Percentiles rank a stretch among this genome's conserved stretches.
Evolutionary conservation across 2,797 vertebrate genomes (phyloP).

Genomic region (Pangasius djambal): DNA sequence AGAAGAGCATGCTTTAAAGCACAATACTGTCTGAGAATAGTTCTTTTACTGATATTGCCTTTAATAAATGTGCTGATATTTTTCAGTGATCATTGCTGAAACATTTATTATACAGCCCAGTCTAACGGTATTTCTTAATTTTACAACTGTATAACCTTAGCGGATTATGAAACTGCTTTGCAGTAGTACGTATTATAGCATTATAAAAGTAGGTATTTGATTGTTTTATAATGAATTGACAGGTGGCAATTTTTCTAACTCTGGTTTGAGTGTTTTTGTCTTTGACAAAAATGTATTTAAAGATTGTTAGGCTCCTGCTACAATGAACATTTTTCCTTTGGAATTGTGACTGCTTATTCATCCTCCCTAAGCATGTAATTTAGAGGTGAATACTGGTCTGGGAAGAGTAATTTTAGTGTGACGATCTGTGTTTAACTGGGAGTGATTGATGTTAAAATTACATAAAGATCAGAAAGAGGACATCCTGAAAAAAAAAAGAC

Average conservation of each 20-base stretch:
- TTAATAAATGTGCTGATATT: not conserved
- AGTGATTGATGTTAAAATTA: conserved; percentile 44
- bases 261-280: not conserved
- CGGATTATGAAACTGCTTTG: not conserved
- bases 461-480: conserved; percentile 29
- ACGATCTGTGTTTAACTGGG: conserved; percentile 46
- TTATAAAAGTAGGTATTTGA: not conserved
- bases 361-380: conserved; percentile 43
- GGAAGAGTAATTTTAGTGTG: conserved; percentile 37
- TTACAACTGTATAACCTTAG: not conserved
- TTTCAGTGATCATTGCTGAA: not conserved
- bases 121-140: not conserved
- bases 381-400: conserved; percentile 27
- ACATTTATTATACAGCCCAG: not conserved
- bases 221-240: not conserved
- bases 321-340: conserved; percentile 21
- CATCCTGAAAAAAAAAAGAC: conserved; percentile 15
- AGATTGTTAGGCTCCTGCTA: not conserved
- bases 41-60: not conserved
- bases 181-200: not conserved
- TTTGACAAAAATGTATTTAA: not conserved
- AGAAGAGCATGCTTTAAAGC: not conserved
- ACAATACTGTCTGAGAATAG: not conserved
- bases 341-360: conserved; percentile 23
- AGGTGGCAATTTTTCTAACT: not conserved